phyloP scores from a whole-genome alignment of 2,113 vertebrate species.

The Gracilinanus agilis region DNA sequence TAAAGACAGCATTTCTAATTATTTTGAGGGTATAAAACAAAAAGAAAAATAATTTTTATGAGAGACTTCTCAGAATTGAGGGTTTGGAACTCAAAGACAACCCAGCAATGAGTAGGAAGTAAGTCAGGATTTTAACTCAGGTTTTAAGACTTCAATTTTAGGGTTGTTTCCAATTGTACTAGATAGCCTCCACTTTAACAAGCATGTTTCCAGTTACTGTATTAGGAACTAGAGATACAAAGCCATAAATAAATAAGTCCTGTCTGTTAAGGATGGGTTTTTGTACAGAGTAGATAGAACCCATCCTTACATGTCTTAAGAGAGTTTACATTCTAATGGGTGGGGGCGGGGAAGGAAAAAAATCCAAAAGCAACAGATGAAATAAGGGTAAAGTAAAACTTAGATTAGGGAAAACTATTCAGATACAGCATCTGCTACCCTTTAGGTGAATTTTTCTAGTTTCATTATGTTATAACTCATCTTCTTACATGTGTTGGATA shows the following conservation, averaged over 20 bases:
- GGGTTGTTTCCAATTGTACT: background rate
- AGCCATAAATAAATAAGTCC: background rate
- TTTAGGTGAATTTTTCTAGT: background rate
- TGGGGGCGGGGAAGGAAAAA: background rate
- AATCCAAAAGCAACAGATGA: background rate
- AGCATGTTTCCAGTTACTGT: background rate
- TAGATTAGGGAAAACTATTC: slow-evolving; percentile 18
- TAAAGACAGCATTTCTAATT: slow-evolving; percentile 40
- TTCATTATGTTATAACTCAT: background rate
- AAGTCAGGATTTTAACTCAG: background rate
- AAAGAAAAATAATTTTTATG: slow-evolving; percentile 28
- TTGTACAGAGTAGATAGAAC: too few species aligned
- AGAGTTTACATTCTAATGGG: background rate
- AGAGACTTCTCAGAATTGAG: background rate
- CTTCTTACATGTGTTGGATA: background rate
- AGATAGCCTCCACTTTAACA: background rate
- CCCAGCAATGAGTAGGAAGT: background rate
- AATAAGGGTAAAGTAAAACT: background rate
- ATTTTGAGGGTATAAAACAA: background rate
- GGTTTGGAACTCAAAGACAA: background rate
- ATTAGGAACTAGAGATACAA: background rate
- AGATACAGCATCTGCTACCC: background rate
- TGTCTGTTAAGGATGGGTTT: too few species aligned
- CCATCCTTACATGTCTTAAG: too few species aligned
- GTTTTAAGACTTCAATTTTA: background rate